Evolutionary conservation across 2,113 vertebrate species (phyloP), one percentile per base, ranked within the genome.

Genomic region (Anhinga rufa): DNA sequence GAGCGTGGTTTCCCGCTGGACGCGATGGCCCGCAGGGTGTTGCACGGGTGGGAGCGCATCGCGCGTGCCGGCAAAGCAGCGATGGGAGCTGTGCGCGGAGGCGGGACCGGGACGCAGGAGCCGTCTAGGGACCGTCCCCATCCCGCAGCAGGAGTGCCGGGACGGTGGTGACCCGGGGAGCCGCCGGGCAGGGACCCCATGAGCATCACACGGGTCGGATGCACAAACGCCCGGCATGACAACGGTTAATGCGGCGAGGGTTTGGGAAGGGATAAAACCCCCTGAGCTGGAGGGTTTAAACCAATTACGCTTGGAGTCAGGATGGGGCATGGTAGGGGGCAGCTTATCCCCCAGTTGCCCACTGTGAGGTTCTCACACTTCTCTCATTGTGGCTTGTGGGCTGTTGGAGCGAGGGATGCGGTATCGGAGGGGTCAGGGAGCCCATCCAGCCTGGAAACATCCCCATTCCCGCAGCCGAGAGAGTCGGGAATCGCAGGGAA

Each of bases 121-220:
- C 60, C 49, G 0, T 2, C 17, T n/a, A 5, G 29, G 64, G 26
- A 7, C 5, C 0, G 0, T 75, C 34, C 82, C 51, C 62, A 4
- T 15, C 64, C 54, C 0, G 2, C 32, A 31, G 44, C 69, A 10
- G 69, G 44, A 82, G 17, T 24, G 0, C 0, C 5, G 76, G 72
- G 9, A 14, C 0, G 1, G 40, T 4, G 12, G 64, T 5, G 82
- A 58, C 25, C n/a, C 0, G 5, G 36, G 77, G 18, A 14, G 5
- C 0, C 6, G 46, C 17, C 3, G 31, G 9, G 40, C 46, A 3
- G 52, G 22, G 9, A 62, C 12, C 9, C 11, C 0, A 1, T 22
- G 12, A 28, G 46, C 12, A 29, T 74, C 58, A 2, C 69, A 25
- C 14, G 5, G 0, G 25, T 14, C 2, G 11, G 36, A 29, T 14